phyloP scores from a whole-genome alignment of 1,140 invertebrate species.

The Phenacoccus solenopsis region DNA sequence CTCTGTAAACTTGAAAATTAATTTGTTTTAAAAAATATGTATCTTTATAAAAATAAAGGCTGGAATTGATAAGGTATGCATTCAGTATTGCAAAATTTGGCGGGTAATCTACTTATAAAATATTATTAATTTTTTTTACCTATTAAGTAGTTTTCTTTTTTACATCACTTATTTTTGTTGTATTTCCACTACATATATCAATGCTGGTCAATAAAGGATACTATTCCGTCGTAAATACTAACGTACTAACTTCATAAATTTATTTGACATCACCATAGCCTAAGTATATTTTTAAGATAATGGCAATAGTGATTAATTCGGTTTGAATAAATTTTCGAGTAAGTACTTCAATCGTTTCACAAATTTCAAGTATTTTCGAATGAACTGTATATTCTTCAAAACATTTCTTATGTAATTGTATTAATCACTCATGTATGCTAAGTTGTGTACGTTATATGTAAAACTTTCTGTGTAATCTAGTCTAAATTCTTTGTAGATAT shows the following conservation, averaged over 20 bases:
- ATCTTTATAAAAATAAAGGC: too few species aligned
- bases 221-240: not conserved
- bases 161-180: not conserved
- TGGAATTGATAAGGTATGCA: too few species aligned
- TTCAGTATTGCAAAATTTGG: too few species aligned
- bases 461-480: slow-evolving; percentile 18
- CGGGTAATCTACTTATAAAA: too few species aligned
- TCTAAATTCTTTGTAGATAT: slow-evolving; percentile 15
- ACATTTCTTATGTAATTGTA: not conserved
- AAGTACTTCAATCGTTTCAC: not conserved
- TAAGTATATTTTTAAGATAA: too few species aligned
- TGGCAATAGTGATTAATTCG: too few species aligned
- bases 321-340: not conserved
- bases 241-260: not conserved
- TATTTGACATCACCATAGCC: not conserved
- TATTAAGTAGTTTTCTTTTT: too few species aligned
- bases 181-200: not conserved
- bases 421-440: not conserved
- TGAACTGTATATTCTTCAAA: not conserved
- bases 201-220: not conserved
- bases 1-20: too few species aligned
- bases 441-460: slow-evolving; percentile 7
- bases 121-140: too few species aligned
- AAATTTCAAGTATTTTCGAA: not conserved
- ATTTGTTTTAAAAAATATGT: too few species aligned